Conservation (phyloP, 2,888 invertebrate species). For the Pogonocherus hispidulus region DNA sequence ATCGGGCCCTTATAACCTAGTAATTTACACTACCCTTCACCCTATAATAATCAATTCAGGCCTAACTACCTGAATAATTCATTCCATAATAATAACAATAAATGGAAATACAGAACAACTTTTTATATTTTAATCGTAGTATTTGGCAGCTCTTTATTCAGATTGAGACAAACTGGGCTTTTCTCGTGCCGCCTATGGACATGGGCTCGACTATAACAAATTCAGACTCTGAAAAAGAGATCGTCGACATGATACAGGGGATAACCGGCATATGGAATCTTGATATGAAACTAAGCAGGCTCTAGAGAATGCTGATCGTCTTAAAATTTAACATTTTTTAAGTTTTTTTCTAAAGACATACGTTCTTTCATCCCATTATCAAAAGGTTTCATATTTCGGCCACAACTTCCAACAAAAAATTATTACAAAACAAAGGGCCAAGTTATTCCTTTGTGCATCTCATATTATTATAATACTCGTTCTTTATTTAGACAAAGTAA, state of each 20-base stretch:
- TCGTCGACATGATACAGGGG: slow-evolving; percentile 49
- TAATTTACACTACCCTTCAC: too few species aligned
- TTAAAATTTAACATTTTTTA: slow-evolving; percentile 45
- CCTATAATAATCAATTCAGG: too few species aligned
- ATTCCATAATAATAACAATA: too few species aligned
- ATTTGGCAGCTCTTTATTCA: too few species aligned
- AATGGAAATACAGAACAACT: too few species aligned
- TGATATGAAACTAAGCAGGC: slow-evolving; percentile 49
- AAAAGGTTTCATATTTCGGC: slow-evolving; percentile 42
- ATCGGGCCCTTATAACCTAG: too few species aligned
- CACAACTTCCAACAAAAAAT: slow-evolving; percentile 19
- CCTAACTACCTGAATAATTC: too few species aligned
- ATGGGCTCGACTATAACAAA: slow-evolving; percentile 46
- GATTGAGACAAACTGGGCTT: too few species aligned
- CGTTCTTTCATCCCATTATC: slow-evolving; percentile 36
- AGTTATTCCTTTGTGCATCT: slow-evolving; percentile 16
- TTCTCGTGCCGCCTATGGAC: slow-evolving; percentile 11
- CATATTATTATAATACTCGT: too few species aligned
- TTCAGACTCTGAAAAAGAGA: slow-evolving; percentile 55
- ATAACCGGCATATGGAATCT: slow-evolving; percentile 56
- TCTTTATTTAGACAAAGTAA: too few species aligned
- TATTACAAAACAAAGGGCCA: slow-evolving; percentile 9
- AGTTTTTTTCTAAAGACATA: slow-evolving; percentile 32
- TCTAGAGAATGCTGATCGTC: slow-evolving; percentile 40
- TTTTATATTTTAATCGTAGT: too few species aligned